These are phyloP conservation scores for Erythrolamprus reginae DNA, from an alignment of 2,113 vertebrate species.

Conservation along the genomic window DNA sequence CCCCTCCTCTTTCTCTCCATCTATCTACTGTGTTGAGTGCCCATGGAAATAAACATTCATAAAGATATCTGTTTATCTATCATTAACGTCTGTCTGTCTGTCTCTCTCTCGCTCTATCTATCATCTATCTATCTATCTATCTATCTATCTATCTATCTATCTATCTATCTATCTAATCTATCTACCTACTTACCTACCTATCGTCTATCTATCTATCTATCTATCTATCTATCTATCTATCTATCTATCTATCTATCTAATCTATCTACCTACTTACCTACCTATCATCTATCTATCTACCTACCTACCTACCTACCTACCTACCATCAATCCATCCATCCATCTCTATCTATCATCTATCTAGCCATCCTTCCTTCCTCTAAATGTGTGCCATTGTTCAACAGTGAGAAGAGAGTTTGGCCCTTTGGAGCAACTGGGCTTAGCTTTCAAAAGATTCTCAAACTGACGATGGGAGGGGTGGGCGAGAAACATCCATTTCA, in stretches of 20 bases:
- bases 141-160: too few relatives aligned
- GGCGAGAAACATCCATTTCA: neutral
- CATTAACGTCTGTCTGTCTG: neutral
- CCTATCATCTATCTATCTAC: too few relatives aligned
- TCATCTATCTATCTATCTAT: too few relatives aligned
- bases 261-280: too few relatives aligned
- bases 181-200: neutral
- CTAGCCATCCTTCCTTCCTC: neutral
- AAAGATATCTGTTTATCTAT: too few relatives aligned
- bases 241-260: too few relatives aligned
- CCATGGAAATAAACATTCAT: too few relatives aligned
- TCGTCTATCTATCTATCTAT: neutral
- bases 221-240: too few relatives aligned
- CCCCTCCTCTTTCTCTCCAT: too few relatives aligned
- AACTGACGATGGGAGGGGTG: too few relatives aligned
- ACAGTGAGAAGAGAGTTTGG: neutral
- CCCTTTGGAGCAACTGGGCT: neutral
- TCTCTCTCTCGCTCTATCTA: too few relatives aligned
- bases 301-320: too few relatives aligned
- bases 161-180: neutral
- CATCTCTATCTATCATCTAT: neutral
- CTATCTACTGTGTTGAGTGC: neutral
- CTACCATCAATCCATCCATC: neutral
- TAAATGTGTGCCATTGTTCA: neutral
- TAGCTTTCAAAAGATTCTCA: neutral